phyloP scores from a whole-genome alignment of 2,888 invertebrate species.

The Lydus trimaculatus region DNA sequence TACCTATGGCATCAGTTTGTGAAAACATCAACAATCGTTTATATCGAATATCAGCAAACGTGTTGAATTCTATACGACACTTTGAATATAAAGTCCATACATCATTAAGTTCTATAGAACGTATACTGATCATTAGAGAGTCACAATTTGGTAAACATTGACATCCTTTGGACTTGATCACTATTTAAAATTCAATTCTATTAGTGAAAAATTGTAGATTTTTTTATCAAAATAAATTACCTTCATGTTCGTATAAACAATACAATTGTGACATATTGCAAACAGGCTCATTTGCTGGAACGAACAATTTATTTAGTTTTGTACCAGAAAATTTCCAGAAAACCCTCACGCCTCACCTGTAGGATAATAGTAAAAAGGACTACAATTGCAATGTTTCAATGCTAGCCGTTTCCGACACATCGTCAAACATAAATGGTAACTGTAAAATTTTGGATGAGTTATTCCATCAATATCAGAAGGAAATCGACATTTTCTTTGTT shows the following conservation, averaged over 20 bases:
- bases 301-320: not conserved
- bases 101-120: not conserved
- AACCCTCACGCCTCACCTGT: not conserved
- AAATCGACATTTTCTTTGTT: slow-evolving; percentile 53
- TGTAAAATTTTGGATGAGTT: slow-evolving; percentile 50
- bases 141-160: slow-evolving; percentile 35
- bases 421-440: slow-evolving; percentile 54
- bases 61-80: slow-evolving; percentile 27
- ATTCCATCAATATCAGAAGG: slow-evolving; percentile 47
- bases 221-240: slow-evolving; percentile 33
- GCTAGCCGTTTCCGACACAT: slow-evolving; percentile 54
- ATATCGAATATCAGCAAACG: slow-evolving; percentile 50
- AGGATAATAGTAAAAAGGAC: slow-evolving; percentile 53
- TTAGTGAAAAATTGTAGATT: not conserved
- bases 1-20: slow-evolving; percentile 58
- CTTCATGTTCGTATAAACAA: slow-evolving; percentile 49
- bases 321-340: not conserved
- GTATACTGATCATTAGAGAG: slow-evolving; percentile 3
- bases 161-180: slow-evolving; percentile 1
- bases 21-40: slow-evolving; percentile 56
- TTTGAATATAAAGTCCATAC: slow-evolving; percentile 10
- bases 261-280: slow-evolving; percentile 54
- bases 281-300: slow-evolving; percentile 44
- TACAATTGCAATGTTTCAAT: slow-evolving; percentile 53
- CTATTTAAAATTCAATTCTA: not conserved